These are phyloP conservation scores for Eupithecia dodoneata DNA, from an alignment of 2,888 invertebrate species.

Conservation along the genomic window DNA sequence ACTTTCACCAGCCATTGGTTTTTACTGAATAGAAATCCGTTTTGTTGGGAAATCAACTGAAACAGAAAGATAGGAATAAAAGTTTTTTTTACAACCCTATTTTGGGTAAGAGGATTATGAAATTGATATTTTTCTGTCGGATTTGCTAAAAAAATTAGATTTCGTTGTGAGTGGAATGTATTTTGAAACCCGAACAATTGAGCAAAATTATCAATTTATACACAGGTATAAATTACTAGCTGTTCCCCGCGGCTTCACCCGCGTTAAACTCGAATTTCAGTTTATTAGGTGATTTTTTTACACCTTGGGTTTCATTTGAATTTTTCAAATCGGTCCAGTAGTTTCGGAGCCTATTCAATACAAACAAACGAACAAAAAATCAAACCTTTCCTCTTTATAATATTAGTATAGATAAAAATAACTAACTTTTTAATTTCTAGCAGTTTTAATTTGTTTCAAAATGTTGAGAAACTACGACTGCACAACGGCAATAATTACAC, in stretches of 20 bases:
- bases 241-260: too few species aligned
- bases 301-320: too few species aligned
- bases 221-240: too few species aligned
- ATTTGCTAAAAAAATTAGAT: background rate
- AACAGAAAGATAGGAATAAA: slow-evolving; percentile 46
- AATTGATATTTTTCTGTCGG: background rate
- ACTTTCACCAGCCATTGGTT: slow-evolving; percentile 44
- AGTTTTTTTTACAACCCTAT: slow-evolving; percentile 29
- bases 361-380: too few species aligned
- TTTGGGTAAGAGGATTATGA: slow-evolving; percentile 12
- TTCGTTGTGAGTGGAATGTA: background rate
- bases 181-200: background rate
- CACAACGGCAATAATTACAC: background rate
- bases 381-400: too few species aligned
- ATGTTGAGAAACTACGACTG: background rate
- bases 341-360: too few species aligned
- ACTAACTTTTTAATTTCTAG: background rate
- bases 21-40: slow-evolving; percentile 41
- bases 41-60: slow-evolving; percentile 49
- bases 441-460: background rate
- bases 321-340: too few species aligned
- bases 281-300: too few species aligned
- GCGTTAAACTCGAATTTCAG: too few species aligned
- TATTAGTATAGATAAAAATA: background rate
- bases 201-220: background rate